These are phyloP conservation scores for Gorilla gorilla DNA, from an alignment of 2,113 vertebrate genomes.

Conservation along the genomic window DNA sequence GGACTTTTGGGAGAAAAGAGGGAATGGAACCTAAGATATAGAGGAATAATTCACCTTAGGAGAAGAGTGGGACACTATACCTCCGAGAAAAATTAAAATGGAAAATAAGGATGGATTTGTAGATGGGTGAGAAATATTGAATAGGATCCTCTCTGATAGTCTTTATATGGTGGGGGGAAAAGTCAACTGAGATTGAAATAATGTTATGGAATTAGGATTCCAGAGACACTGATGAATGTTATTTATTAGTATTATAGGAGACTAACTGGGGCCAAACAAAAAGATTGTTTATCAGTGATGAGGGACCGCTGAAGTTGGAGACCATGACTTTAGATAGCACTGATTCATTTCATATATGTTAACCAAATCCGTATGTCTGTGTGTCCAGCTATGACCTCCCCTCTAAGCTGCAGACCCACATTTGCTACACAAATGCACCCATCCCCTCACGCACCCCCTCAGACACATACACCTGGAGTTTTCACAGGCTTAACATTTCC, in stretches of 20 bases:
- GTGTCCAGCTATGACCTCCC: background rate
- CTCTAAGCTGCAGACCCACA: background rate
- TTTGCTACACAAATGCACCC: background rate
- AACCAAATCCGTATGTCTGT: background rate
- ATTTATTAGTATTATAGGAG: background rate
- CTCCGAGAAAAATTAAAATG: background rate
- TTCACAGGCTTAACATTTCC: background rate
- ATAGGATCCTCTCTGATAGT: background rate
- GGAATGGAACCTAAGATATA: too few relatives aligned
- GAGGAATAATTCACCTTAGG: background rate
- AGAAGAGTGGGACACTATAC: background rate
- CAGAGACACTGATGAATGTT: background rate
- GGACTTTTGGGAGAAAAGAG: background rate
- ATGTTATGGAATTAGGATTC: background rate
- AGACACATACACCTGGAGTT: background rate
- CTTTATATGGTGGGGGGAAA: background rate
- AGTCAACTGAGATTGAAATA: background rate
- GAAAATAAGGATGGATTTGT: background rate
- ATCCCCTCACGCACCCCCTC: too few relatives aligned
- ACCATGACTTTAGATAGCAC: background rate
- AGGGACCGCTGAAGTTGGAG: background rate
- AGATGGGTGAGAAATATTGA: background rate
- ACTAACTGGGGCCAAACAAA: background rate
- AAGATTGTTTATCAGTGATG: background rate
- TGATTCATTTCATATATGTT: background rate